These are phyloP conservation scores for Rallus crepitans DNA, from an alignment of 2,797 vertebrate genomes.

Conservation along the genomic window DNA sequence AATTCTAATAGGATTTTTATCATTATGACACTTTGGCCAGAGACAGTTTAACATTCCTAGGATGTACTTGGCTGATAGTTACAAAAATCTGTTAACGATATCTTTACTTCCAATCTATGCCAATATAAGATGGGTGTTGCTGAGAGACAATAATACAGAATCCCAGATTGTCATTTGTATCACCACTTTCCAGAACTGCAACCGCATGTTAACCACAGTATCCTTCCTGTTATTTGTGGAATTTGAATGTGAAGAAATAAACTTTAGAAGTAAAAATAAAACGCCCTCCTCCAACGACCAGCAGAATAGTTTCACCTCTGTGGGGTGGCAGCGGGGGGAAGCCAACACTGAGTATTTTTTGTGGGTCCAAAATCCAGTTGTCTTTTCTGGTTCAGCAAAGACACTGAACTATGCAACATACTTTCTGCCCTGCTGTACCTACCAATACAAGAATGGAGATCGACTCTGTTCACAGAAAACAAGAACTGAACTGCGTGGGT, in stretches of 20 bases:
- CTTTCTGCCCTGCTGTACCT: background rate
- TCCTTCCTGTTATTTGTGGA: constrained; percentile 49
- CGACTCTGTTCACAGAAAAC: background rate
- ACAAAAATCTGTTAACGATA: background rate
- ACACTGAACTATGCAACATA: background rate
- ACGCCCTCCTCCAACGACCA: background rate
- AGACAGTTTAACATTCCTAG: background rate
- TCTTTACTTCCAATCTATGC: background rate
- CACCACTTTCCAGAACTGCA: constrained; percentile 25
- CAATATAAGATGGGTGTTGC: background rate
- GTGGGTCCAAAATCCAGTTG: background rate
- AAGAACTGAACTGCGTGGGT: background rate
- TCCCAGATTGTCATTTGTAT: background rate
- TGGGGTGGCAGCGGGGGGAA: too few relatives aligned
- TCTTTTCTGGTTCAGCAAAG: background rate
- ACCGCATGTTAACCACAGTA: constrained; percentile 21
- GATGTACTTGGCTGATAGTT: background rate
- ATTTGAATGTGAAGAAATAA: constrained; percentile 40
- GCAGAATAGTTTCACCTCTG: background rate
- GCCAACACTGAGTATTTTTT: background rate
- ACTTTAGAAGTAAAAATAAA: background rate
- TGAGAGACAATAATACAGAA: background rate
- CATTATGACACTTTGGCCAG: background rate
- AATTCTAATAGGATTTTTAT: background rate
- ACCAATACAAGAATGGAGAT: background rate